Evolutionary conservation across 2,888 invertebrate genomes (phyloP), one percentile per base, ranked within the genome.

Genomic region (Graphium colonna): DNA sequence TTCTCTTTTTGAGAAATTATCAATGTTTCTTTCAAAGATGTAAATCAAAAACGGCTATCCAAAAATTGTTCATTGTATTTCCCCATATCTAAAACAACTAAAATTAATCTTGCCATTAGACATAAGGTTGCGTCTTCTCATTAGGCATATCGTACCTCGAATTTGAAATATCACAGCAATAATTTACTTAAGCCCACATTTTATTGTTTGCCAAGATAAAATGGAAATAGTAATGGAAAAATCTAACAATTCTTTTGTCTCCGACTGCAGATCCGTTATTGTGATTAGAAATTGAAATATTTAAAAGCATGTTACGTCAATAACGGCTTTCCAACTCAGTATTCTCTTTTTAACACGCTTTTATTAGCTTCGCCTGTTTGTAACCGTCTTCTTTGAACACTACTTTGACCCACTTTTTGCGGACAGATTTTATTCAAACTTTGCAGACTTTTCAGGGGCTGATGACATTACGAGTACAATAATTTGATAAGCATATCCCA

Each of bases 171-270:
- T 53, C n/a, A 18, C 13, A 18, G 38, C 39, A 44, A 44, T 48
- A 15, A 13, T 44, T 53, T 53, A 44, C 21, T 31, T 38, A 53
- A 53, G 15, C 15, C 13, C 38, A 44, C 12, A 44, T 48, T 43
- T 38, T 39, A 44, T 53, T 48, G 43, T 53, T 21, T 31, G 9
- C 13, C 15, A n/a, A 39, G 53, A 49, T 44, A 39, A 48, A 48
- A 21, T 21, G 40, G 7, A 44, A 46, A 52, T 40, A 12, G 42
- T 5, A 17, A 17, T 36, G 18, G 48, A 48, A 39, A 39, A 31
- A 43, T 53, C 53, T 44, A 18, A 13, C 13, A 38, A 48, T 46
- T 48, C 43, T 38, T 41, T 52, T 52, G 52, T 43, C 13, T 53
- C 28, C 43, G 26, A 12, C 15, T 9, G 38, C 12, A 26, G 17